Conservation (phyloP, 2,113 vertebrate genomes). For the Bagarius yarrelli region DNA sequence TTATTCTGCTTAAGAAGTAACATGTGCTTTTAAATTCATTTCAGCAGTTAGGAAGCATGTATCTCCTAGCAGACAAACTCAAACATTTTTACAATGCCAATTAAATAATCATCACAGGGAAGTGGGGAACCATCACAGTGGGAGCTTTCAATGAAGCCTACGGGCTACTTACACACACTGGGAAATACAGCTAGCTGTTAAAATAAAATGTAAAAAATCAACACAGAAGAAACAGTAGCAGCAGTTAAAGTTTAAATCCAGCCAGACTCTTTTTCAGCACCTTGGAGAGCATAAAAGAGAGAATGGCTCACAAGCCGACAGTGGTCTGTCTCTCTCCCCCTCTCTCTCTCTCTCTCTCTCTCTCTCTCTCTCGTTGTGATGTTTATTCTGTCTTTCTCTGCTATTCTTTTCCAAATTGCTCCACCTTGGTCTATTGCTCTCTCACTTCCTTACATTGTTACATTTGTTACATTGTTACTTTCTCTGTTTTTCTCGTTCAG, state of each 20-base stretch:
- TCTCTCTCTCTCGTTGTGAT: neutral
- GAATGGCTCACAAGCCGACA: neutral
- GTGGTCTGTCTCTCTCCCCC: neutral
- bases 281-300: constrained; percentile 38
- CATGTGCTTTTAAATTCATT: neutral
- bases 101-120: constrained; percentile 22
- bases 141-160: neutral
- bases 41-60: neutral
- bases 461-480: too few relatives aligned
- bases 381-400: too few relatives aligned
- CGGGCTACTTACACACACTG: neutral
- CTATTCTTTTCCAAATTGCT: too few relatives aligned
- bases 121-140: neutral
- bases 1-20: too few relatives aligned
- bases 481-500: too few relatives aligned
- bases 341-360: neutral
- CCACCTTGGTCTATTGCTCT: too few relatives aligned
- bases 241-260: neutral
- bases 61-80: neutral
- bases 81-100: constrained; percentile 35
- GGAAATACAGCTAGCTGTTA: constrained; percentile 4
- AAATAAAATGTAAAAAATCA: neutral
- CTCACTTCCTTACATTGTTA: too few relatives aligned
- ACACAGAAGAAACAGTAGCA: neutral
- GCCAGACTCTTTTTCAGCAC: constrained; percentile 36